These are phyloP conservation scores for Darevskia nairensis DNA, from an alignment of 2,797 vertebrate genomes.

Conservation along the genomic window DNA sequence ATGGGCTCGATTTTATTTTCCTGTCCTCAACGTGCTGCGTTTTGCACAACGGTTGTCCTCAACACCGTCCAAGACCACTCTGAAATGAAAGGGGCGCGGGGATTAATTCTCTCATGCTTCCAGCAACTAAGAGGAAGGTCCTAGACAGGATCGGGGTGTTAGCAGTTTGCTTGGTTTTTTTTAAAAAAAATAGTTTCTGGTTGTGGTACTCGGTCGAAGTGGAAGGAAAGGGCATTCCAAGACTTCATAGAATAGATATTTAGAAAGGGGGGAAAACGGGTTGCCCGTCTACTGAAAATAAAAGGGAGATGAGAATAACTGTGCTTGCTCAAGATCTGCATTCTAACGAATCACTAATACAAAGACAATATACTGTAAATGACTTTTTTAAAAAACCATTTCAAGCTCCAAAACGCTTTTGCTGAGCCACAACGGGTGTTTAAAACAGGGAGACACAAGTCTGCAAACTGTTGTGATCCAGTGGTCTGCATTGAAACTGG, in stretches of 20 bases:
- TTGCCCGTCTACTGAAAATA: background rate
- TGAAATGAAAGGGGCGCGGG: background rate
- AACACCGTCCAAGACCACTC: background rate
- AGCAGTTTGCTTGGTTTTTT: background rate
- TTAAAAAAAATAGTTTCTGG: background rate
- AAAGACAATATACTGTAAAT: too few species aligned
- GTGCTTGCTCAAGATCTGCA: background rate
- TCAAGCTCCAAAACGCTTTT: too few species aligned
- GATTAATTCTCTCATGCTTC: background rate
- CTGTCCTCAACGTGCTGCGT: too few species aligned
- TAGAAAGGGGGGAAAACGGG: background rate
- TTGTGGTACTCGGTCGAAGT: background rate
- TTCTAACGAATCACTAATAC: background rate
- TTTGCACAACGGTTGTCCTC: background rate
- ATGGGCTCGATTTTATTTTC: background rate
- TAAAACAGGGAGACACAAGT: background rate
- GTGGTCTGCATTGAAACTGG: background rate
- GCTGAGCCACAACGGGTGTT: too few species aligned
- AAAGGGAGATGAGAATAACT: background rate
- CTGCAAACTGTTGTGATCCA: background rate
- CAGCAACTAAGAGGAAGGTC: background rate
- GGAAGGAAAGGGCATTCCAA: background rate
- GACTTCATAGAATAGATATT: background rate
- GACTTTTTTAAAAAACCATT: too few species aligned
- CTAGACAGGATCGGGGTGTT: too few species aligned